These are phyloP conservation scores for Cyprinus carpio DNA, from an alignment of 2,113 vertebrate species.

Conservation along the genomic window DNA sequence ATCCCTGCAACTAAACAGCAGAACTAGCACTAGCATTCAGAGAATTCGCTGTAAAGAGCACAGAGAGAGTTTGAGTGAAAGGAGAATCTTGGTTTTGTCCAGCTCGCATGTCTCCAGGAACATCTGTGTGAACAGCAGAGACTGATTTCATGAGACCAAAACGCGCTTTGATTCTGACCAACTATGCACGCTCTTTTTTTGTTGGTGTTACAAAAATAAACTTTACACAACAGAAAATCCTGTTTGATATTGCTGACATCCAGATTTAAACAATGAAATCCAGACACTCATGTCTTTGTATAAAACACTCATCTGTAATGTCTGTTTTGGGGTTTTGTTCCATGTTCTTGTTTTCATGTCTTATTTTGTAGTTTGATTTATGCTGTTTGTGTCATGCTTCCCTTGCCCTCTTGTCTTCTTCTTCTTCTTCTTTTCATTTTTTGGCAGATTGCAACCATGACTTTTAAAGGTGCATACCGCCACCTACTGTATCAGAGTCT, in stretches of 20 bases:
- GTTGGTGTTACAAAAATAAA: conserved; percentile 42
- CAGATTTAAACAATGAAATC: not conserved
- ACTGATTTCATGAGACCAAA: conserved; percentile 58
- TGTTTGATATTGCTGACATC: not conserved
- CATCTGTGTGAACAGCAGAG: conserved; percentile 77
- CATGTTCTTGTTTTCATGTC: too few relatives aligned
- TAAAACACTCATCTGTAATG: not conserved
- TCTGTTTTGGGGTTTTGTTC: too few relatives aligned
- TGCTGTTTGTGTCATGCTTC: too few relatives aligned
- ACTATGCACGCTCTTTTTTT: conserved; percentile 34
- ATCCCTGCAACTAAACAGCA: not conserved
- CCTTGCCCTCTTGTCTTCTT: too few relatives aligned
- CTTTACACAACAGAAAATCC: not conserved
- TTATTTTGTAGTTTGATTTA: too few relatives aligned
- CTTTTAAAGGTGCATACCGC: too few relatives aligned
- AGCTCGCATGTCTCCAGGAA: conserved; percentile 54
- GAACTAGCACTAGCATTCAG: not conserved
- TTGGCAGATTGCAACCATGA: too few relatives aligned
- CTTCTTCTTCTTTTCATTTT: too few relatives aligned
- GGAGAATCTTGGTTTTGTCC: not conserved
- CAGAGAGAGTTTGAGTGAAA: not conserved
- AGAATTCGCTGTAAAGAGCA: not conserved
- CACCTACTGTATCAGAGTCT: too few relatives aligned
- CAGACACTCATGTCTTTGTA: not conserved
- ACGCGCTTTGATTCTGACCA: conserved; percentile 52